phyloP scores from a whole-genome alignment of 2,113 vertebrate species.

The Orycteropus afer region DNA sequence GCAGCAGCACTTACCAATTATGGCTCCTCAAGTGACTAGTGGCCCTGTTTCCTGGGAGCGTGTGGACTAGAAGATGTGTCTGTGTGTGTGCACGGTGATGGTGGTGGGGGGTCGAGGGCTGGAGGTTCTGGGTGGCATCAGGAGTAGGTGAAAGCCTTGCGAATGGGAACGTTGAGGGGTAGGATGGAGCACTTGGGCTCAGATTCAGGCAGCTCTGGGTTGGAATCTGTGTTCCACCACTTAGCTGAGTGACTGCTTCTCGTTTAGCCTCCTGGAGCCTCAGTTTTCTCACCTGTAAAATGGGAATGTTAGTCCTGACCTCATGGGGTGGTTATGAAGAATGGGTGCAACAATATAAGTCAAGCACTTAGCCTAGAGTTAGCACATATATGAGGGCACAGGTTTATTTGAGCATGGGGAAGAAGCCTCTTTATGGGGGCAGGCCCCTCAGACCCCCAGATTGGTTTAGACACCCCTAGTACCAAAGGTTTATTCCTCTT shows the following conservation, averaged over 20 bases:
- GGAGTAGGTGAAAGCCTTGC: background rate
- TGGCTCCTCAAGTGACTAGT: constrained; percentile 67
- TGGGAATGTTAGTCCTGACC: background rate
- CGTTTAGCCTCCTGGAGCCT: background rate
- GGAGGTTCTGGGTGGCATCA: background rate
- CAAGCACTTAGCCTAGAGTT: background rate
- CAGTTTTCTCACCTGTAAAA: constrained; percentile 27
- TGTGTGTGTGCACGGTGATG: rapidly evolving
- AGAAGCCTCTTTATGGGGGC: background rate
- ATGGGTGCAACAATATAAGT: background rate
- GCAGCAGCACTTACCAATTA: constrained; percentile 66
- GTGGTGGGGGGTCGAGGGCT: background rate
- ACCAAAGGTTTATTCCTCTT: background rate
- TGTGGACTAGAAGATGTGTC: background rate
- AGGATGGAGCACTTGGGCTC: background rate
- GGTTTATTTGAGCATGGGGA: background rate
- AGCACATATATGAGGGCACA: background rate
- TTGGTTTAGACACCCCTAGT: background rate
- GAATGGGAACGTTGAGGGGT: background rate
- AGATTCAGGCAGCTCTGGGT: background rate
- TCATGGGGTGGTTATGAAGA: background rate
- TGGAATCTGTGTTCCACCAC: background rate
- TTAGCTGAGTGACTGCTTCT: background rate
- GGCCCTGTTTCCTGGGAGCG: constrained; percentile 37
- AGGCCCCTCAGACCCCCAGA: background rate